These are phyloP conservation scores for Calonectris borealis DNA, from an alignment of 2,113 vertebrate species.

Conservation along the genomic window DNA sequence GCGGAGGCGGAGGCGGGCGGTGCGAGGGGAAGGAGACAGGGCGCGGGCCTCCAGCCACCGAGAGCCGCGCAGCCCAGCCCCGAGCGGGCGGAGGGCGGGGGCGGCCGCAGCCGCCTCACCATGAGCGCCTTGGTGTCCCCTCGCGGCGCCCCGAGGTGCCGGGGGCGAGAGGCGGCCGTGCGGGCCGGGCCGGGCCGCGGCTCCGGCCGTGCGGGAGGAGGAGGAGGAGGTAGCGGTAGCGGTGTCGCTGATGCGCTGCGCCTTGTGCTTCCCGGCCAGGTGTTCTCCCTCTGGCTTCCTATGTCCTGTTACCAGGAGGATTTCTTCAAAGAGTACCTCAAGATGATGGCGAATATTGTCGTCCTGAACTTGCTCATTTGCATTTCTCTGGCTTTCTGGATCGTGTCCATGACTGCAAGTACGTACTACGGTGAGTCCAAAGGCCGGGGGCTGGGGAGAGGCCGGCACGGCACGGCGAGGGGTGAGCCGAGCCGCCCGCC, in stretches of 20 bases:
- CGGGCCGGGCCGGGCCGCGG: too few species aligned
- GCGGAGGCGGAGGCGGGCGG: not conserved
- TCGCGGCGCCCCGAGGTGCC: too few species aligned
- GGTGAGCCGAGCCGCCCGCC: not conserved
- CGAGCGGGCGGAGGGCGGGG: too few species aligned
- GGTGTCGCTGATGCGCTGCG: not conserved
- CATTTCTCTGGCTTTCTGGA: constrained; percentile 90
- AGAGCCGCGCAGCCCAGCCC: too few species aligned
- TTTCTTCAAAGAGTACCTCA: constrained; percentile 78
- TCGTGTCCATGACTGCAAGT: constrained; percentile 86
- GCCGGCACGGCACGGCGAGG: not conserved
- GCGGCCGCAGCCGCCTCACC: too few species aligned
- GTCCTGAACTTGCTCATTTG: constrained; percentile 86
- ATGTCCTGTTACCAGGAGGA: constrained; percentile 68
- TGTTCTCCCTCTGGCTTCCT: constrained; percentile 28
- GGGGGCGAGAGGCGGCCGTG: too few species aligned
- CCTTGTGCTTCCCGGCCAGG: constrained; percentile 22
- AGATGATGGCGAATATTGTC: constrained; percentile 91
- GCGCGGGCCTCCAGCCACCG: too few species aligned
- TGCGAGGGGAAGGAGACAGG: too few species aligned
- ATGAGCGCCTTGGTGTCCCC: too few species aligned
- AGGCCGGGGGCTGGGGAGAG: not conserved
- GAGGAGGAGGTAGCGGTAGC: too few species aligned
- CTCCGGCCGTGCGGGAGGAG: not conserved
- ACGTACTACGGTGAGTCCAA: constrained; percentile 85